These are phyloP conservation scores for Hydropsyche betteni DNA, from an alignment of 2,888 invertebrate species.

Conservation along the genomic window DNA sequence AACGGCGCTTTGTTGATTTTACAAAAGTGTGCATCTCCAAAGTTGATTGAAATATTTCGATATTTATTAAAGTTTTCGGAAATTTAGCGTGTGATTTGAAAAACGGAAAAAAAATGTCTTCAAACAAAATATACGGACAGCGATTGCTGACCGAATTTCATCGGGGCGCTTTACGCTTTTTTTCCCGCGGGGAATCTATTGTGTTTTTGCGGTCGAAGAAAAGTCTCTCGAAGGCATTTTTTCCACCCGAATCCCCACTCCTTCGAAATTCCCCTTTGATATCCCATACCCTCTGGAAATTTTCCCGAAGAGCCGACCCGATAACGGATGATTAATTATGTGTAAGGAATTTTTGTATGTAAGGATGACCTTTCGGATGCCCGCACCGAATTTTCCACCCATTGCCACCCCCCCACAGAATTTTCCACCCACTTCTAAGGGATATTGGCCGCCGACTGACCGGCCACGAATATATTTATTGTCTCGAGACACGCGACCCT, in stretches of 20 bases:
- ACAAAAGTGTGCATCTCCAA: too few species aligned
- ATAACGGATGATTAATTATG: conserved; percentile 39
- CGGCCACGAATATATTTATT: conserved; percentile 46
- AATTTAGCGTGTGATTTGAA: too few species aligned
- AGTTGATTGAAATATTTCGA: too few species aligned
- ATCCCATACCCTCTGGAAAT: neutral
- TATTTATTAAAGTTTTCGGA: too few species aligned
- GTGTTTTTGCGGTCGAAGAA: conserved; percentile 37
- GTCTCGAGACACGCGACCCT: conserved; percentile 46
- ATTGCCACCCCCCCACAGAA: conserved; percentile 21
- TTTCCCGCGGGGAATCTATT: conserved; percentile 28
- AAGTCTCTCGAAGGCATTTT: conserved; percentile 36
- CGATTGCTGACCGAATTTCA: conserved; percentile 30
- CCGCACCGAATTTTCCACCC: conserved; percentile 16
- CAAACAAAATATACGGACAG: neutral
- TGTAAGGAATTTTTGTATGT: conserved; percentile 40
- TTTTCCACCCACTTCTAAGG: too few species aligned
- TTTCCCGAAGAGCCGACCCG: neutral
- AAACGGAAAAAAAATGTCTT: too few species aligned
- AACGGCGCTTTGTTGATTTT: too few species aligned
- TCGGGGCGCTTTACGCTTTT: conserved; percentile 7
- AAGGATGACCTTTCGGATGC: conserved; percentile 30
- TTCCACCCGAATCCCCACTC: neutral
- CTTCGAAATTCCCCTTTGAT: conserved; percentile 5
- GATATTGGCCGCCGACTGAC: conserved; percentile 44